Conservation (phyloP, 1,140 invertebrate genomes). For the Camponotus floridanus region DNA sequence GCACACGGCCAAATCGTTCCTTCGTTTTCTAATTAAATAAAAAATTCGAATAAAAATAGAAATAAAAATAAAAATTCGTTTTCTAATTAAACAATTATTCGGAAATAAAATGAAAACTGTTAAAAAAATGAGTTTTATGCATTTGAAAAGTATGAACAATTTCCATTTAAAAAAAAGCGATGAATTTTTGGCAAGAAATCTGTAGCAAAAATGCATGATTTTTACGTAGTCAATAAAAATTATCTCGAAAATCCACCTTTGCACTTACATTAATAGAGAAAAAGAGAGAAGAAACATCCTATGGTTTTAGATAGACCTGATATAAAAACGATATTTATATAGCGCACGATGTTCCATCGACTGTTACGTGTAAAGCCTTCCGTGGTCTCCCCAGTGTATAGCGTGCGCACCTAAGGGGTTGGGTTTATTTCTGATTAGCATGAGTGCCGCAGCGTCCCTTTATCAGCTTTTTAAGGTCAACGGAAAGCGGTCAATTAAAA, state of each 20-base stretch:
- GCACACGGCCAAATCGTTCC: background rate
- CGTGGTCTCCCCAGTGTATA: conserved; percentile 30
- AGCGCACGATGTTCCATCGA: conserved; percentile 45
- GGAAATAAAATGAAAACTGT: background rate
- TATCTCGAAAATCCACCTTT: conserved; percentile 9
- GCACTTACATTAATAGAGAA: conserved; percentile 10
- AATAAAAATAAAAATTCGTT: no score
- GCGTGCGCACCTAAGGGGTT: conserved; percentile 29
- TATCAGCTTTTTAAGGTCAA: conserved; percentile 64
- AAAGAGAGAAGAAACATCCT: background rate
- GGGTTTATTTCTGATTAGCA: conserved; percentile 67
- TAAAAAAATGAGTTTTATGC: background rate
- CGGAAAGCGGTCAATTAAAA: conserved; percentile 61
- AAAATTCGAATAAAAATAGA: background rate
- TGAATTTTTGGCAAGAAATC: background rate
- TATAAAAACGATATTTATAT: conserved; percentile 50
- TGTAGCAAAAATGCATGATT: background rate
- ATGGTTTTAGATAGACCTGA: conserved; percentile 41
- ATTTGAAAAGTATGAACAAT: background rate
- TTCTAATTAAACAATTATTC: background rate
- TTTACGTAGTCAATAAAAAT: background rate
- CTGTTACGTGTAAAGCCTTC: conserved; percentile 55
- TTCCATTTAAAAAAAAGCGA: background rate
- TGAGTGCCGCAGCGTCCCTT: conserved; percentile 37
- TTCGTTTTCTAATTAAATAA: background rate